Base-by-base conservation (phyloP, 2,888 invertebrate genomes). In the Furcula furcula region DNA sequence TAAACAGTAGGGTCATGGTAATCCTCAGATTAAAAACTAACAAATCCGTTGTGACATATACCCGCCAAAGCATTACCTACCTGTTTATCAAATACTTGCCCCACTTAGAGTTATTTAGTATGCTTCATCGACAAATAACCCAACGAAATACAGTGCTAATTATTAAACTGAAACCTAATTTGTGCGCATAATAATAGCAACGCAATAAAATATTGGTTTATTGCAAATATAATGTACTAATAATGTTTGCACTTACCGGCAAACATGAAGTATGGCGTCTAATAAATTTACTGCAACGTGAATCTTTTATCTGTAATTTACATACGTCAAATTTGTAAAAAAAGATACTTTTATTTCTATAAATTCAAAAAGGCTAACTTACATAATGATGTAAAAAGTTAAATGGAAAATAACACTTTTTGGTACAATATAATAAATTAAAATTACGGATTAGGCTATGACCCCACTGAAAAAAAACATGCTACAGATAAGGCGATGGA, bases 251-350 rank as follows among this genome's bases (percentile, higher is more conserved):
- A 82, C 87, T 87, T 80, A 86, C 87, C 85, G 80, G 65, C 71
- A 77, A 66, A 76, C 79, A 78, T 56, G 76, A 58, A 34, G 77
- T 62, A 65, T 77, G 75, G 40, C 76, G 70, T 65, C 77, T 83
- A 76, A 85, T 48, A 65, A 76, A 79, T 72, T 72, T 82, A 81
- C 86, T 63, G 86, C 86, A 86, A 83, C 75, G 45, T 73, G 85
- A 79, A 69, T 69, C 56, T 64, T 75, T 78, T 60, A 87, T 87
- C 87, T 87, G 87, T 47, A 84, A 85, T 73, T 62, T 75, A 70
- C 54, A 68, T 60, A 27, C 18, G 28, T 52, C 33, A 38, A 16
- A 18, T 13, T 29, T n/a, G 23, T 18, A 18, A 31, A 43, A 45
- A 44, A 46, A 54, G n/a, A n/a, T n/a, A n/a, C n/a, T n/a, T n/a